These are phyloP conservation scores for Oryzias curvinotus DNA, from an alignment of 2,113 vertebrate species.

Conservation along the genomic window DNA sequence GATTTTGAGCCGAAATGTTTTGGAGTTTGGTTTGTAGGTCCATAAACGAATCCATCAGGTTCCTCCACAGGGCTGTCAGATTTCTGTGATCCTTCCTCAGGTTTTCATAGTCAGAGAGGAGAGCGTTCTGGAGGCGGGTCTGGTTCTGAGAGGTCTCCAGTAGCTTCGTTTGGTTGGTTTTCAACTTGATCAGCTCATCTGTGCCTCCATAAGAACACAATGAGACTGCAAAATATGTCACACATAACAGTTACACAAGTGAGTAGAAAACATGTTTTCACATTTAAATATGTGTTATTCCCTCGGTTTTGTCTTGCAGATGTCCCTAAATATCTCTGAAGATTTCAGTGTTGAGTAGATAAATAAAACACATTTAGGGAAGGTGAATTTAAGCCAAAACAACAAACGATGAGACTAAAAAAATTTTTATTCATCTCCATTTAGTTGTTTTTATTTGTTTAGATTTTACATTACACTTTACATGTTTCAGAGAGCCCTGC, in stretches of 20 bases:
- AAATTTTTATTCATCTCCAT: too few relatives aligned
- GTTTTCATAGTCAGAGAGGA: neutral
- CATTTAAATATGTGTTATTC: too few relatives aligned
- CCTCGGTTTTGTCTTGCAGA: too few relatives aligned
- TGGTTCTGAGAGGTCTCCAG: neutral
- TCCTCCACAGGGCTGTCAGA: neutral
- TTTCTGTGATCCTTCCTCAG: neutral
- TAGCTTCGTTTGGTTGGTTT: neutral
- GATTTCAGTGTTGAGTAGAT: too few relatives aligned
- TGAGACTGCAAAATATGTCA: conserved; percentile 1
- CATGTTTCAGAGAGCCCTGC: too few relatives aligned
- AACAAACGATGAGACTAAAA: too few relatives aligned
- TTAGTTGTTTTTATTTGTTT: too few relatives aligned
- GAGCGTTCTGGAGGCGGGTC: neutral
- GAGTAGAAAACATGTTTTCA: neutral
- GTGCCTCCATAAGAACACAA: too few relatives aligned
- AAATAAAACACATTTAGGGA: too few relatives aligned
- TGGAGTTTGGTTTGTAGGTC: neutral
- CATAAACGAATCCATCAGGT: neutral
- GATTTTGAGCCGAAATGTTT: neutral
- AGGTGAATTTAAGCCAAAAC: too few relatives aligned
- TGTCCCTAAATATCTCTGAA: too few relatives aligned
- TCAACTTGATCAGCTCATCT: neutral
- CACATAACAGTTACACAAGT: neutral
- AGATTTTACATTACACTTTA: too few relatives aligned